Conservation (phyloP, 2,888 invertebrate genomes). For the Cantharis lateralis region DNA sequence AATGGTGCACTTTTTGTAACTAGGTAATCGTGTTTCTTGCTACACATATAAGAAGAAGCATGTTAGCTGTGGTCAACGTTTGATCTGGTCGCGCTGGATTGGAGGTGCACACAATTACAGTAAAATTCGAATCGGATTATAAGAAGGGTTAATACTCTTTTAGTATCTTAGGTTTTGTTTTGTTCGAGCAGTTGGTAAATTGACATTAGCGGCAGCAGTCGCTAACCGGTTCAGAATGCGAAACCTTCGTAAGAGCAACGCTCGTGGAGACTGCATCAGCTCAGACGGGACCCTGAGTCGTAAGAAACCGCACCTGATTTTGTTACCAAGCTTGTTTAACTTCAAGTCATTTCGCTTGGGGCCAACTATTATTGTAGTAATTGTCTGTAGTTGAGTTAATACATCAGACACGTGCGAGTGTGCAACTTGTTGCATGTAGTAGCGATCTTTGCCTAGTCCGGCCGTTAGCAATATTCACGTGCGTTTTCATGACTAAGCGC, state of each 20-base stretch:
- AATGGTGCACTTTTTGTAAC: constrained; percentile 4
- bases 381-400: constrained; percentile 39
- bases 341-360: constrained; percentile 25
- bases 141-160: constrained; percentile 27
- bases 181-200: constrained; percentile 26
- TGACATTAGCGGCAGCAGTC: constrained; percentile 38
- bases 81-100: not conserved
- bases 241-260: constrained; percentile 37
- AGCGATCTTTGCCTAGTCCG: constrained; percentile 16
- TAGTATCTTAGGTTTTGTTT: constrained; percentile 23
- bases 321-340: constrained; percentile 25
- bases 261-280: constrained; percentile 31
- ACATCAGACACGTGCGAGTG: constrained; percentile 40
- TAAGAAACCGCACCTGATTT: constrained; percentile 36
- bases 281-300: constrained; percentile 36
- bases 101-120: not conserved
- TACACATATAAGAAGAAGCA: not conserved
- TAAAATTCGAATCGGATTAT: constrained; percentile 11
- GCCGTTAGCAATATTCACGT: constrained; percentile 26
- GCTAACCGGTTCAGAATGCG: constrained; percentile 40
- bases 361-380: constrained; percentile 35
- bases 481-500: constrained; percentile 22
- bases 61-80: not conserved
- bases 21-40: not conserved
- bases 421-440: constrained; percentile 45